A percentile compares a stretch with the other conserved stretches of the same genome.
Evolutionary conservation across 2,888 invertebrate species (phyloP).

Genomic region (Bugulina stolonifera): DNA sequence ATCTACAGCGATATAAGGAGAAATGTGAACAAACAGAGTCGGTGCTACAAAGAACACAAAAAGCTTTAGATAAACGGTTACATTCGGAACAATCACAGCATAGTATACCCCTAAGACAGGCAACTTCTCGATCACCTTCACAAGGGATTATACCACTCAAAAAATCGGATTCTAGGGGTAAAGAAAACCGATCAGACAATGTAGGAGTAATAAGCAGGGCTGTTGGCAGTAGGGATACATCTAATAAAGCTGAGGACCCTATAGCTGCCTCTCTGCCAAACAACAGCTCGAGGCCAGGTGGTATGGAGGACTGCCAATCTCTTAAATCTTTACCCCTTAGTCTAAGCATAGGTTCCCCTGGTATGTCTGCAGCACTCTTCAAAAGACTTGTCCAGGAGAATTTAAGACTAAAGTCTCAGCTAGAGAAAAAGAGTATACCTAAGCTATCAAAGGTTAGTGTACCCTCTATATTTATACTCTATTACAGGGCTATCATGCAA

Average conservation of each 20-base stretch:
- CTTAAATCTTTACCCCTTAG: not conserved
- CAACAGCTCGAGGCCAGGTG: not conserved
- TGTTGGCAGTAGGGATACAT: not conserved
- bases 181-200: not conserved
- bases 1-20: slow-evolving; percentile 11
- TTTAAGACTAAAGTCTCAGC: not conserved
- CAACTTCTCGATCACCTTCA: not conserved
- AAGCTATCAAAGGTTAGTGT: slow-evolving; percentile 6
- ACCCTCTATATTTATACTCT: not conserved
- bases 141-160: not conserved
- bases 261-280: not conserved
- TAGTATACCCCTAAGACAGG: not conserved
- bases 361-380: slow-evolving; percentile 10
- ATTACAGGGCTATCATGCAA: too few species aligned
- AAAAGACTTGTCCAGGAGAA: slow-evolving; percentile 17
- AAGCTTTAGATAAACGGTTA: slow-evolving; percentile 17
- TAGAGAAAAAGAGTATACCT: not conserved
- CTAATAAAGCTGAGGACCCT: not conserved
- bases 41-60: not conserved
- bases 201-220: slow-evolving; percentile 2
- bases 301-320: not conserved
- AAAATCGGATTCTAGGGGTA: not conserved
- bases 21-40: not conserved
- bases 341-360: slow-evolving; percentile 14
- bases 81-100: not conserved